phyloP scores from a whole-genome alignment of 2,888 invertebrate species.

The Pheosia tremula region DNA sequence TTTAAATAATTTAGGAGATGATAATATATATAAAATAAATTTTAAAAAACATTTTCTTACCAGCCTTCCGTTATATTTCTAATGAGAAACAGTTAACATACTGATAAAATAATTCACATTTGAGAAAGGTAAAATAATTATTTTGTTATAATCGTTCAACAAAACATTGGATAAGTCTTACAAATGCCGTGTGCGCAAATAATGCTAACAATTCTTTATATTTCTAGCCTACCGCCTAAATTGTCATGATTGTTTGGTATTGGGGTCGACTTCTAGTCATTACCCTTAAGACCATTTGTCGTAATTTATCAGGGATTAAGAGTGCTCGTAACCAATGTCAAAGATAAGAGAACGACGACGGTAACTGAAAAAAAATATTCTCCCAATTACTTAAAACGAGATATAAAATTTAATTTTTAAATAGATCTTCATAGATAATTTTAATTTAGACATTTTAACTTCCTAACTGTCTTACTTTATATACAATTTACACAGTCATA shows the following conservation, averaged over 20 bases:
- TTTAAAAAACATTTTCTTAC: background rate
- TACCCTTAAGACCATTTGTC: too few relatives aligned
- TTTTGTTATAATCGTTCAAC: background rate
- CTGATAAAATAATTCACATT: background rate
- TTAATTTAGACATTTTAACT: conserved; percentile 51
- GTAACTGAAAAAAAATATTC: conserved; percentile 18
- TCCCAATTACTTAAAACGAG: conserved; percentile 40
- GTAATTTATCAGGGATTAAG: too few relatives aligned
- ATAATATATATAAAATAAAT: background rate
- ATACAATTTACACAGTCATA: conserved; percentile 56
- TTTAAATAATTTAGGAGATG: conserved; percentile 30
- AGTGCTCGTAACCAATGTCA: too few relatives aligned
- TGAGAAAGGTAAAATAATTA: too few relatives aligned
- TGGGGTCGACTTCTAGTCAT: too few relatives aligned
- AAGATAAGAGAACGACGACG: too few relatives aligned
- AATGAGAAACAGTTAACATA: background rate
- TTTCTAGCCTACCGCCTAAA: background rate
- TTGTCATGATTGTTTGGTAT: too few relatives aligned
- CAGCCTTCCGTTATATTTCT: background rate
- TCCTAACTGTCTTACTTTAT: conserved; percentile 47
- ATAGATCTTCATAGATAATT: conserved; percentile 42
- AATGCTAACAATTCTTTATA: background rate
- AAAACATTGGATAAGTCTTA: background rate
- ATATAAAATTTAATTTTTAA: conserved; percentile 25
- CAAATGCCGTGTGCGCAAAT: too few relatives aligned